Base-by-base conservation (phyloP, 2,113 vertebrate genomes). In the Jacana jacana region DNA sequence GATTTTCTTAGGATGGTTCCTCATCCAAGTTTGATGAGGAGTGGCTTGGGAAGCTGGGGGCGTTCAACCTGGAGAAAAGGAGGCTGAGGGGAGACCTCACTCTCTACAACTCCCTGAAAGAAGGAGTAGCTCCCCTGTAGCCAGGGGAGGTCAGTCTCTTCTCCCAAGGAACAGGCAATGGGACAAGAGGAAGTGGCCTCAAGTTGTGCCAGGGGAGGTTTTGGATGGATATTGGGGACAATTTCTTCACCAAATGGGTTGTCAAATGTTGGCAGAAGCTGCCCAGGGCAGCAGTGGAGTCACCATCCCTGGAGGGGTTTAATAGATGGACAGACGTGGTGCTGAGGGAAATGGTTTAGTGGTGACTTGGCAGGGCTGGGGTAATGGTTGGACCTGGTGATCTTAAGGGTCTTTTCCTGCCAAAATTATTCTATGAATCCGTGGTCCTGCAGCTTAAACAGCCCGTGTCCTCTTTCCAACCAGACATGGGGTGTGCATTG, bases 351-450 rank as follows among this genome's bases (percentile, higher is more conserved):
- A 6, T 5, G 70, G 60, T 7, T 8, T 9, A 15, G 54, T 51
- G 72, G 44, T 33, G 44, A 6, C 54, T 24, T 16, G 37, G 42
- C 42, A 42, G 31, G 4, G 35, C 4, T 44, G 9, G 30, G 25
- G 3, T 31, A 3, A 19, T 1, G 1, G 17, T 58, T 35, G 17
- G 55, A 33, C 31, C 22, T 2, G 1, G 4, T 11, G 17, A 27
- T 6, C 27, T 77, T 7, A 16, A 42, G 15, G 55, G 22, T 61
- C 37, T n/a, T 14, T 33, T 19, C 46, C 49, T 64, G 2, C 42
- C 48, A 1, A 1, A 13, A 5, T 1, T 17, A 1, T 9, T 6
- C 13, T 16, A 6, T 25, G 24, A 0, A 31, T 35, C 22, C 25
- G 4, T 24, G n/a, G 6, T 69, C 6, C 15, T 51, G 5, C 23